Evolutionary conservation across 2,888 invertebrate genomes (phyloP), one percentile per base, ranked within the genome.

Genomic region (Heterodera filipjevi): DNA sequence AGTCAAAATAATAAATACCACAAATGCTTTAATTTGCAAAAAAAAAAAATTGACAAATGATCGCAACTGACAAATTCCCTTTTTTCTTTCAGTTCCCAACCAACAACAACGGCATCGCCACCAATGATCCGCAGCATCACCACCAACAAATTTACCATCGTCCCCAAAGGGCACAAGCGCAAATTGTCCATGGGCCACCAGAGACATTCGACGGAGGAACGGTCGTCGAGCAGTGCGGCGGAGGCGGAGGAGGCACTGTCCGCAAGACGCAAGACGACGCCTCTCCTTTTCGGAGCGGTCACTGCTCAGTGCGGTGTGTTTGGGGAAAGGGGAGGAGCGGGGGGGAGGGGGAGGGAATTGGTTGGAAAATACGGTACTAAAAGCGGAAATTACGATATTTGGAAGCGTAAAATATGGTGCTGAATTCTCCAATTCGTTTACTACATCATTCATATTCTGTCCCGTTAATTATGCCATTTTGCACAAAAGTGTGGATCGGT

Each of bases 391-490:
- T 39, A 39, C 39, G 8, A 12, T 39, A 39, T 12, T n/a, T n/a
- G n/a, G n/a, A n/a, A n/a, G n/a, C n/a, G n/a, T n/a, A n/a, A n/a
- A n/a, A n/a, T n/a, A n/a, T n/a, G n/a, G n/a, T n/a, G n/a, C n/a
- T n/a, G n/a, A n/a, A n/a, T n/a, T n/a, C n/a, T n/a, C n/a, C n/a
- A n/a, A n/a, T n/a, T n/a, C n/a, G n/a, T n/a, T n/a, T n/a, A n/a
- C n/a, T n/a, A n/a, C n/a, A n/a, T n/a, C n/a, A n/a, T n/a, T n/a
- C n/a, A n/a, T n/a, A n/a, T n/a, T 39, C 12, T 39, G 39, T 39
- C 39, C 39, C 6, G 22, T 73, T 86, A 85, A 87, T 71, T 87
- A 85, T 72, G 87, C 87, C 19, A 87, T 87, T 59, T 83, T 87
- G 79, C 84, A 87, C 6, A 87, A 83, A 66, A 81, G 83, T 64